phyloP scores from a whole-genome alignment of 2,888 invertebrate genomes.

The Cenopis cana region DNA sequence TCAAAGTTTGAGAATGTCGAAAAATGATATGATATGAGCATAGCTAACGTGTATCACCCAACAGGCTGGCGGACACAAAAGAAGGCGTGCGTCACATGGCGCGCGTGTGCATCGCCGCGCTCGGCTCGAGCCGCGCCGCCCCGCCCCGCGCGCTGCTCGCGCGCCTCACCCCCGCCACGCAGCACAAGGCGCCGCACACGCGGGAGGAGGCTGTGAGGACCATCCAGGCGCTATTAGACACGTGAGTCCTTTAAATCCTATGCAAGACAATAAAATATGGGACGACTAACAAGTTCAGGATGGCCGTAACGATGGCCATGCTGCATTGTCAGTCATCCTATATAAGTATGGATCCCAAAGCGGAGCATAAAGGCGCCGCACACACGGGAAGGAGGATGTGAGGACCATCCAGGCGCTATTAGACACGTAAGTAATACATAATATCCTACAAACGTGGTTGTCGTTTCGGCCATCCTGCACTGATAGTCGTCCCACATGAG shows the following conservation, averaged over 20 bases:
- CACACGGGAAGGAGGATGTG: conserved; percentile 94
- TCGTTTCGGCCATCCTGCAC: too few species aligned
- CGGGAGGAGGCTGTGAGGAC: conserved; percentile 94
- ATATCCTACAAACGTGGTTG: too few species aligned
- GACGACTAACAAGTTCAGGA: too few species aligned
- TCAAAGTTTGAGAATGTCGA: too few species aligned
- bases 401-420: conserved; percentile 92
- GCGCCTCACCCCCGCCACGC: conserved; percentile 84
- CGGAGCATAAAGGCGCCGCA: conserved; percentile 98
- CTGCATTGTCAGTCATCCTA: too few species aligned
- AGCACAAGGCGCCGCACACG: conserved; percentile 97
- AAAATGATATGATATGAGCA: too few species aligned
- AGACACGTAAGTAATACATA: conserved; percentile 85
- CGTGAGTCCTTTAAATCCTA: conserved; percentile 88
- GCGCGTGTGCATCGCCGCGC: conserved; percentile 65
- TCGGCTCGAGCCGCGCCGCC: conserved; percentile 67
- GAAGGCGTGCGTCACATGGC: conserved; percentile 75
- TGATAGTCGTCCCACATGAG: too few species aligned
- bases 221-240: conserved; percentile 92
- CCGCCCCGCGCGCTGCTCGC: conserved; percentile 71
- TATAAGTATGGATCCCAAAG: too few species aligned
- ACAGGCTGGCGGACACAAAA: conserved; percentile 79
- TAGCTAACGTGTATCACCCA: neutral
- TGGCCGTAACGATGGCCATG: too few species aligned
- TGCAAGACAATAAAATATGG: too few species aligned